phyloP scores from a whole-genome alignment of 2,888 invertebrate species.

The Oegoconia quadripuncta region DNA sequence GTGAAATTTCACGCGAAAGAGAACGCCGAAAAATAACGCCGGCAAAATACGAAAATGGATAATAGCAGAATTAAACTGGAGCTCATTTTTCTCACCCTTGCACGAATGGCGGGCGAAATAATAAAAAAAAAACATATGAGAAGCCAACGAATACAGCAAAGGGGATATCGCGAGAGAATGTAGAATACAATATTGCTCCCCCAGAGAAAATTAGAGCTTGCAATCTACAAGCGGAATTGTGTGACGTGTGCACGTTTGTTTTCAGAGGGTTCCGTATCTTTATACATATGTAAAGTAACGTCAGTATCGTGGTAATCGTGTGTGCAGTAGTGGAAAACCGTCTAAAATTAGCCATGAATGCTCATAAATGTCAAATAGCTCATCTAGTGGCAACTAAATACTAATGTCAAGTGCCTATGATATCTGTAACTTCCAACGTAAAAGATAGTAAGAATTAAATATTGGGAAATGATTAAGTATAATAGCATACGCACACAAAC shows the following conservation, averaged over 20 bases:
- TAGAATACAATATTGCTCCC: conserved; percentile 23
- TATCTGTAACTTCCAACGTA: no score
- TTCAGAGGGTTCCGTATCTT: conserved; percentile 13
- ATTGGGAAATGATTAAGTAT: no score
- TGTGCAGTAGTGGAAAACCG: no score
- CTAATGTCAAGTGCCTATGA: no score
- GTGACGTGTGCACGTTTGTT: background rate
- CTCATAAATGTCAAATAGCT: no score
- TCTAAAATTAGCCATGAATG: no score
- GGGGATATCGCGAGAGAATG: conserved; percentile 17
- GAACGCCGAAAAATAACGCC: conserved; percentile 20
- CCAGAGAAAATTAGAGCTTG: conserved; percentile 24
- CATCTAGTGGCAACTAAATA: no score
- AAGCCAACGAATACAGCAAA: conserved; percentile 23
- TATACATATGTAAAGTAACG: no score
- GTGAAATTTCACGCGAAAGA: conserved; percentile 15
- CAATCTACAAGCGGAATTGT: conserved; percentile 14
- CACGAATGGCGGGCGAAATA: conserved; percentile 6
- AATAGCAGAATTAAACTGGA: conserved; percentile 35
- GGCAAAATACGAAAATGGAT: conserved; percentile 29
- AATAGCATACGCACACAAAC: no score
- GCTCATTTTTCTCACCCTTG: conserved; percentile 28
- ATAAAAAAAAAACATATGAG: conserved; percentile 20
- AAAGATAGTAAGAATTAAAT: no score
- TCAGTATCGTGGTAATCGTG: no score